phyloP scores from a whole-genome alignment of 37 sponge, comb jelly and placozoan genomes.

The Geodia barretti region DNA sequence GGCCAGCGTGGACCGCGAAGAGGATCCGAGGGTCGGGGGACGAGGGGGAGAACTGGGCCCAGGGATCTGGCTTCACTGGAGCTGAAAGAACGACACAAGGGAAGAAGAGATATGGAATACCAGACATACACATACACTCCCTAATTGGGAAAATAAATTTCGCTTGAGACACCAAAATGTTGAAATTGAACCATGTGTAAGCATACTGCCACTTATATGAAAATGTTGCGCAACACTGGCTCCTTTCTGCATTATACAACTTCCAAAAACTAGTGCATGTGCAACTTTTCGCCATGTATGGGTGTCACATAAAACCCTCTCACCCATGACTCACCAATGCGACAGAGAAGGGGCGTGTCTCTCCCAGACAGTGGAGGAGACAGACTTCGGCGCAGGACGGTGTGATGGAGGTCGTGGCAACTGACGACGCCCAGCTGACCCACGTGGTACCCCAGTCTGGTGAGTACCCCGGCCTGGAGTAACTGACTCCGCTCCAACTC shows the following conservation, averaged over 20 bases:
- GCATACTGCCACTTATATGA: too few relatives aligned
- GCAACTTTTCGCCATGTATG: too few relatives aligned
- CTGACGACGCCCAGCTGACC: conserved; percentile 83
- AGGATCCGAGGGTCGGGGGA: conserved; percentile 51
- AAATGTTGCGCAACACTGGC: too few relatives aligned
- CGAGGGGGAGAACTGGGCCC: conserved; percentile 35
- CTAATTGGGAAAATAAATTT: not conserved
- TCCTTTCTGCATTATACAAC: too few relatives aligned
- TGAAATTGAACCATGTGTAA: too few relatives aligned
- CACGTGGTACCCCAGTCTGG: conserved; percentile 61
- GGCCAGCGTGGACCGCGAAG: conserved; percentile 55
- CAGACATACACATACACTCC: not conserved
- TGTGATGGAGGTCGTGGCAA: conserved; percentile 69
- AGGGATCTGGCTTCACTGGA: conserved; percentile 40
- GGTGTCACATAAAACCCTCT: too few relatives aligned
- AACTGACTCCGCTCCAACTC: conserved; percentile 20
- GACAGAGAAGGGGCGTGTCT: not conserved
- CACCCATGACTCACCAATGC: not conserved
- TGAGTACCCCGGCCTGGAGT: conserved; percentile 22
- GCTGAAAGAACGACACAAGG: not conserved
- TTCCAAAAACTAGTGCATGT: too few relatives aligned
- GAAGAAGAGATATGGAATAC: not conserved
- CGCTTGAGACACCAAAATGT: too few relatives aligned
- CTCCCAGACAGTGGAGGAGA: conserved; percentile 7
- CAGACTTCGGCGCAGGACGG: conserved; percentile 43